Evolutionary conservation across 1,140 invertebrate species (phyloP), one percentile per base, ranked within the genome.

Genomic region (Formica exsecta): DNA sequence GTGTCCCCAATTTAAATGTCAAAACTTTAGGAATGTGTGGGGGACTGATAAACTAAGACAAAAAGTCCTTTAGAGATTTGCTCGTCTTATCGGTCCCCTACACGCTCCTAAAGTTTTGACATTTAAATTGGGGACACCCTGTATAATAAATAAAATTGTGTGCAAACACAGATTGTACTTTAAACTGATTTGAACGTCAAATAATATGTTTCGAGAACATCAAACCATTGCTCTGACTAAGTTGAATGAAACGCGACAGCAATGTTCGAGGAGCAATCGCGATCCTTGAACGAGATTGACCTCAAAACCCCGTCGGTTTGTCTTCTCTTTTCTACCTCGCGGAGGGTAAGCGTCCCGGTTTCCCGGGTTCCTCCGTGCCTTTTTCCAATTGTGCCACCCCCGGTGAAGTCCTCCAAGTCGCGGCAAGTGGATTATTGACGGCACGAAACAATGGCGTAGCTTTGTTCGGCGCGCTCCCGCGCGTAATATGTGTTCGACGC

Each of bases 391-490:
- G 87, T 91, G 83, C 89, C 87, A 74, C 86, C 76, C 91, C 90
- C 48, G 32, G 86, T 84, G 68, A 29, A 87, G 90, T 92, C 90
- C 93, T 94, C 91, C 87, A 93, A 92, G 92, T 93, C 93, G 89
- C 90, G 87, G 90, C 93, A 94, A 94, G 93, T 94, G 93, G 94
- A 94, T 94, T 94, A 94, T 94, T 92, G 94, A 94, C 91, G 93
- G 93, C 91, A 92, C 92, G 93, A 94, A 94, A 94, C 94, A 94
- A 94, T 94, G 92, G 91, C 91, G 89, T 87, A 86, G 92, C 92
- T 93, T 94, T 94, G 92, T 94, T 94, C 93, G 88, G 84, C 87
- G 73, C 85, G 89, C 87, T 92, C 85, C 81, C 25, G 36, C 79
- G 80, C 73, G 90, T 94, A 94, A 94, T 94, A 94, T 92, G 93